Base-by-base conservation (phyloP, 2,888 invertebrate genomes). In the Dicycla oo region DNA sequence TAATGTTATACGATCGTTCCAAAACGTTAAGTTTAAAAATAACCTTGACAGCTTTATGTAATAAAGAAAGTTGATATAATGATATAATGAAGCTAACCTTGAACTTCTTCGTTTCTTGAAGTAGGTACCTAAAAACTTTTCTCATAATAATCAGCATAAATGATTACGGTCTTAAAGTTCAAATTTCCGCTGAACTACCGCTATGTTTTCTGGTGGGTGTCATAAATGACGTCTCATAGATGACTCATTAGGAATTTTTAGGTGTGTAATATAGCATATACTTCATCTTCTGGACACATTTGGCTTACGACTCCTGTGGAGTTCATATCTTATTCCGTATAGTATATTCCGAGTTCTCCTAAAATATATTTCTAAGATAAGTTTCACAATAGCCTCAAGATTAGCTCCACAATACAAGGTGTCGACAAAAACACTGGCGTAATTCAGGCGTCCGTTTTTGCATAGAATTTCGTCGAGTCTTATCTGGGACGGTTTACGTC, bases 401-500 rank as follows among this genome's bases (percentile, higher is more conserved):
- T 81, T 67, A 67, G 38, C 69, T 56, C 54, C 13, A 73, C 69
- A 82, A 75, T 68, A 72, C 63, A 75, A 80, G 63, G 83, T 80
- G 84, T 79, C 66, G 73, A 82, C 75, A 72, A 77, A 72, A 81
- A 75, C 73, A 61, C 47, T 51, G 47, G 43, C 70, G 73, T 68
- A 72, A 64, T 77, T 83, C 58, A 47, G 56, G 23, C 49, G 69
- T 45, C 76, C 56, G 75, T 79, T 83, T 84, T 81, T 78, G 83
- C 78, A 65, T 76, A 75, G 51, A 58, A 73, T 66, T 66, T 72
- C 74, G 82, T 73, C 73, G 82, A 73, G 47, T 67, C 71, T 74
- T 84, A 81, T 86, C 86, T 69, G 34, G n/a, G 53, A 61, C 60
- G 58, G 71, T 67, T 75, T 73, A 75, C 87, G 78, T 84, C 86